Conservation (phyloP, 2,888 invertebrate genomes). For the Drosophila nr. perissopoda region DNA sequence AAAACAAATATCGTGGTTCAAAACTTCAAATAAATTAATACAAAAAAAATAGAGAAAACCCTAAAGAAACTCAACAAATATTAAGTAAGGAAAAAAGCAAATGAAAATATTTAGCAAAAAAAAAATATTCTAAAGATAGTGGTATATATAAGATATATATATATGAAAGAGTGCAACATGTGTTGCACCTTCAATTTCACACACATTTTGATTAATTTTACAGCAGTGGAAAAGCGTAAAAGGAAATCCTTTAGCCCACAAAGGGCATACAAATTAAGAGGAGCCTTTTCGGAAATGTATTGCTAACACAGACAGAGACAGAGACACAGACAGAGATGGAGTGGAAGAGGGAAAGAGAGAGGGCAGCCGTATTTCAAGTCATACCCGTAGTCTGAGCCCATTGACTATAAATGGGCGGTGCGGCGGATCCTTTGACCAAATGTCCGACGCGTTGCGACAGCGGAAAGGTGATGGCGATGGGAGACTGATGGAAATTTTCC, state of each 20-base stretch:
- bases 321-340: not conserved
- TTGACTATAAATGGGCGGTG: constrained; percentile 20
- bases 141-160: not conserved
- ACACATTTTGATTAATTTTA: constrained; percentile 80
- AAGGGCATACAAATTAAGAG: constrained; percentile 76
- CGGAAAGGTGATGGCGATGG: constrained; percentile 17
- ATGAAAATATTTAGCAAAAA: not conserved
- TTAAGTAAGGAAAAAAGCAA: not conserved
- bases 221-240: constrained; percentile 57
- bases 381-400: constrained; percentile 32
- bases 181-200: constrained; percentile 68
- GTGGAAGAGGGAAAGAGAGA: not conserved
- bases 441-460: constrained; percentile 22
- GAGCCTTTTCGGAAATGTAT: constrained; percentile 71
- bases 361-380: constrained; percentile 46
- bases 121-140: not conserved
- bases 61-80: rapidly evolving
- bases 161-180: not conserved
- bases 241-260: constrained; percentile 66
- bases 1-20: no score
- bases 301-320: constrained; percentile 31
- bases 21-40: no score
- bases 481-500: constrained; percentile 18
- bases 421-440: constrained; percentile 62
- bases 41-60: no score